A percentile compares a stretch with the other conserved stretches of the same genome.
phyloP scores from a whole-genome alignment of 2,113 vertebrate species.

The Onychostruthus taczanowskii region DNA sequence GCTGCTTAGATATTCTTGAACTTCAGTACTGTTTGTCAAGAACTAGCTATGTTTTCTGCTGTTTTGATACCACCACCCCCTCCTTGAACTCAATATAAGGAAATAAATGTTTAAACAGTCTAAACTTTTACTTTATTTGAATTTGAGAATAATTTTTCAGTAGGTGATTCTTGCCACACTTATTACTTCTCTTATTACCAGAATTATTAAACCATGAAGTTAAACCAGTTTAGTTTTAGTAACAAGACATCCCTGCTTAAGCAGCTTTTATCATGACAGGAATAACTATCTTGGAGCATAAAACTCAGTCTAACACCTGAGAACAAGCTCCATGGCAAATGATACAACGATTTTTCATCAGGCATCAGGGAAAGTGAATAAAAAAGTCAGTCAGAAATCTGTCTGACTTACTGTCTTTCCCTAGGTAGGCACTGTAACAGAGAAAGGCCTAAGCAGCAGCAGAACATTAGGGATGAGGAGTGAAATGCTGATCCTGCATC shows the following conservation, averaged over 20 bases:
- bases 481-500: neutral
- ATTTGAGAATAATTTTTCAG: neutral
- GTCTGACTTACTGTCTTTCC: neutral
- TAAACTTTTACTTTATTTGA: neutral
- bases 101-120: constrained; percentile 1
- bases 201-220: neutral
- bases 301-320: neutral
- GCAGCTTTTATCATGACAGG: neutral
- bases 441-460: neutral
- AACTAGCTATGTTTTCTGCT: neutral
- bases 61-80: neutral
- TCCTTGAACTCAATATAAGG: neutral
- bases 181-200: neutral
- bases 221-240: neutral
- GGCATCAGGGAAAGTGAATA: neutral
- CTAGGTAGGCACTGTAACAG: neutral
- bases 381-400: neutral
- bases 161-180: neutral
- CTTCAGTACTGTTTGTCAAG: neutral
- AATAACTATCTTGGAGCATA: neutral
- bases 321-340: neutral
- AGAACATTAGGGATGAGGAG: neutral
- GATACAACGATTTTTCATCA: neutral
- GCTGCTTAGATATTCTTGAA: neutral
- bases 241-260: neutral